These are phyloP conservation scores for Acinonyx jubatus DNA, from an alignment of 2,113 vertebrate genomes.

Conservation along the genomic window DNA sequence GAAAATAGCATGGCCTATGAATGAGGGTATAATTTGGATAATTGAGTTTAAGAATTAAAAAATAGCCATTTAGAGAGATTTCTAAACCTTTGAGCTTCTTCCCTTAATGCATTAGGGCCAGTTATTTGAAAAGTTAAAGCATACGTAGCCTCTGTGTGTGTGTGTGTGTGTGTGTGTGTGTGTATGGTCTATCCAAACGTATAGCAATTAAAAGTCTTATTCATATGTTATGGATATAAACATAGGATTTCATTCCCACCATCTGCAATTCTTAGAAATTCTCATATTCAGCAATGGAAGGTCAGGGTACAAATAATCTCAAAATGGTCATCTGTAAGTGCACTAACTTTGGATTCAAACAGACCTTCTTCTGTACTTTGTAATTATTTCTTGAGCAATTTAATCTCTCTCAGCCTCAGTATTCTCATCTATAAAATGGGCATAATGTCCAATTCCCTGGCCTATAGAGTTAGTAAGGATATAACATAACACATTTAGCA, in stretches of 20 bases:
- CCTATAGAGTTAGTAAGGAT: background rate
- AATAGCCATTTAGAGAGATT: background rate
- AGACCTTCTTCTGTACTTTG: background rate
- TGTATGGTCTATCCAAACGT: background rate
- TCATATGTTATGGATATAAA: background rate
- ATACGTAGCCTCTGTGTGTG: background rate
- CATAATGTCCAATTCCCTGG: background rate
- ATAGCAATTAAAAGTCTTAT: background rate
- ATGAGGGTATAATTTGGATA: background rate
- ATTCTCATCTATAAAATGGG: background rate
- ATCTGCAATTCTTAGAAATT: background rate
- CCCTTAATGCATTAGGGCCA: background rate
- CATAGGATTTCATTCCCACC: background rate
- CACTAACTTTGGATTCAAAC: background rate
- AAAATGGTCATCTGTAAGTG: background rate
- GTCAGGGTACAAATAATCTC: background rate
- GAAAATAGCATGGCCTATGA: background rate
- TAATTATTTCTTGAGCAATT: background rate
- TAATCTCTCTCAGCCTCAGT: background rate
- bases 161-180: slow-evolving; percentile 20
- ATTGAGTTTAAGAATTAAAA: background rate
- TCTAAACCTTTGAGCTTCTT: background rate
- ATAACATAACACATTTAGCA: background rate
- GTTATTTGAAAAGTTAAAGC: background rate
- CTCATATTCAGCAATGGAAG: background rate